A percentile compares a stretch with the other conserved stretches of the same genome.
phyloP scores from a whole-genome alignment of 2,797 vertebrate species.

The Pantherophis alleghaniensis region DNA sequence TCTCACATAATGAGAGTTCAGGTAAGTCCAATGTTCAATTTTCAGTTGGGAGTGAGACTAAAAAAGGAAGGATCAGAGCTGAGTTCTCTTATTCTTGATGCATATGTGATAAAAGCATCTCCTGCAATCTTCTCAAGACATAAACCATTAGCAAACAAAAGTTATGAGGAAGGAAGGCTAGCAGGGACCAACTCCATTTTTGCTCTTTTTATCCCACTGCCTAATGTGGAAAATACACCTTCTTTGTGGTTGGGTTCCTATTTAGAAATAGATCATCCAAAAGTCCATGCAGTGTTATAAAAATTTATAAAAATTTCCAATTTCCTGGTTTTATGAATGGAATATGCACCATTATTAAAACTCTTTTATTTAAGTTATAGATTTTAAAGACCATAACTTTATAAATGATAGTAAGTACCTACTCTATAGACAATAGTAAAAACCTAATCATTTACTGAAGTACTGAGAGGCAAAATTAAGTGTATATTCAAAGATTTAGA shows the following conservation, averaged over 20 bases:
- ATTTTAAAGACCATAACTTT: neutral
- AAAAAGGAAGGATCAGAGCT: neutral
- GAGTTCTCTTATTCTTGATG: neutral
- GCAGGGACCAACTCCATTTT: neutral
- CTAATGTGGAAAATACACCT: neutral
- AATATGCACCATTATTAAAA: neutral
- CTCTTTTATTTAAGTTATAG: neutral
- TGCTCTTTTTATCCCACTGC: neutral
- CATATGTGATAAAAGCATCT: neutral
- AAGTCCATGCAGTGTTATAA: neutral
- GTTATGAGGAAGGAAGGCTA: neutral
- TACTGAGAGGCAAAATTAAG: neutral
- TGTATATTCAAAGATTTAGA: neutral
- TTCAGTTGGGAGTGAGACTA: neutral
- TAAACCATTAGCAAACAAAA: neutral
- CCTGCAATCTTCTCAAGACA: neutral
- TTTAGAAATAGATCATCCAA: neutral
- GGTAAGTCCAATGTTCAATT: neutral
- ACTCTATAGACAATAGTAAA: neutral
- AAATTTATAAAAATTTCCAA: neutral
- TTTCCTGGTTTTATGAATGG: neutral
- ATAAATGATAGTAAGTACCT: neutral
- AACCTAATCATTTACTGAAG: neutral
- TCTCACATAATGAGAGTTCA: no score
- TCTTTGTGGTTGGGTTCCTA: neutral